Base-by-base conservation (phyloP, 2,113 vertebrate species). In the Takifugu bimaculatus region DNA sequence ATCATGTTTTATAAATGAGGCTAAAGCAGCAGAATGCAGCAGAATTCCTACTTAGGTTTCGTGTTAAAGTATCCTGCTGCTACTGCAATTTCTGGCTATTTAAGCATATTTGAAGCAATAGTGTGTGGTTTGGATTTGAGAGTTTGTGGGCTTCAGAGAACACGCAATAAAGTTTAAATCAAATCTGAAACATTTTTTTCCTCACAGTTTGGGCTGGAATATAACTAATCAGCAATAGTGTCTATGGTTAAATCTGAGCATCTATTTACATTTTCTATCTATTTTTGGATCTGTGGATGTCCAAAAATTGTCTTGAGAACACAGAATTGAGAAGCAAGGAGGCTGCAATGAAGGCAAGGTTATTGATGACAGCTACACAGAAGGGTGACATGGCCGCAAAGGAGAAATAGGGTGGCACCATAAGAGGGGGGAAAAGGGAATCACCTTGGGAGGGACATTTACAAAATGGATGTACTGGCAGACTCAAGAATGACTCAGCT, bases 381-480 rank as follows among this genome's bases (percentile, higher is more conserved):
- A 56, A 49, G 26, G 47, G 14, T 58, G 60, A 74, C 5, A n/a
- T 51, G 43, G 26, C 28, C n/a, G 49, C 48, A 50, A 48, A 29
- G 60, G n/a, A 48, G 53, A 60, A 39, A 15, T 26, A 20, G 13
- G 50, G 29, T 52, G 56, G 45, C 73, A 74, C 9, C 60, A 61
- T 51, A 39, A 56, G 65, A 81, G 35, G 35, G 35, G 65, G 75
- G 62, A 75, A 74, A 15, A 53, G 43, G 43, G 56, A 77, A 84
- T 89, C 79, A 89, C 86, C 87, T 89, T 89, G 78, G 53, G 53
- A 64, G 65, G 61, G 77, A 63, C 56, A 65, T 58, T 49, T n/a
- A 68, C 60, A 70, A 78, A 76, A 83, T 74, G 77, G 71, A 74
- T 78, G 74, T 76, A 67, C 63, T 82, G 69, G 76, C 76, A 79